A percentile compares a stretch with the other conserved stretches of the same genome.
Evolutionary conservation across 2,797 vertebrate genomes (phyloP).

Genomic region (Anabacerthia variegaticeps): DNA sequence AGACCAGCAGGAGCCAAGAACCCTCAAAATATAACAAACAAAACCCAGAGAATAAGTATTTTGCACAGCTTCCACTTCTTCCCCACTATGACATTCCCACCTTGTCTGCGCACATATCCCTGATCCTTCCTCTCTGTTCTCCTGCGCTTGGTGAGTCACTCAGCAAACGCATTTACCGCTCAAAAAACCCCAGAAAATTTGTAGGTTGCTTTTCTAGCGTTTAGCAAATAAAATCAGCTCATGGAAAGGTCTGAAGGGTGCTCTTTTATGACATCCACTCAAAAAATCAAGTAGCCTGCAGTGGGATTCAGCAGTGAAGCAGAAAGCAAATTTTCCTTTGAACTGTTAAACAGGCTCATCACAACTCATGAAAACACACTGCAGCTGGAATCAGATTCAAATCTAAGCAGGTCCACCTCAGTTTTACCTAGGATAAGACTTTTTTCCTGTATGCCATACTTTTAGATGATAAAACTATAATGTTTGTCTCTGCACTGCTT

Average conservation of each 20-base stretch:
- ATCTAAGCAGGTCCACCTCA: neutral
- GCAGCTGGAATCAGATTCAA: neutral
- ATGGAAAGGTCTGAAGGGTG: neutral
- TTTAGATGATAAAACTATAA: neutral
- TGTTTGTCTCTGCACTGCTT: neutral
- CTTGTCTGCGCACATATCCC: neutral
- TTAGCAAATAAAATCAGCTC: neutral
- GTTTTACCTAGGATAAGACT: neutral
- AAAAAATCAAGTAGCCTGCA: neutral
- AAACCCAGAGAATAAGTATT: neutral
- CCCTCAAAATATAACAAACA: neutral
- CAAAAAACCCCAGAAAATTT: neutral
- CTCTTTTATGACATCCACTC: neutral
- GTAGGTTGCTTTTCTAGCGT: neutral
- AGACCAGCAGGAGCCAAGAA: constrained; percentile 4
- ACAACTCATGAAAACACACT: neutral
- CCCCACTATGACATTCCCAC: neutral
- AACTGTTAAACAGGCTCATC: neutral
- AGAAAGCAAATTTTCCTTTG: neutral
- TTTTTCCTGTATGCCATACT: neutral
- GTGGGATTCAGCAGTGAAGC: neutral
- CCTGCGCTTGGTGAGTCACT: neutral
- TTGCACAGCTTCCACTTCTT: neutral
- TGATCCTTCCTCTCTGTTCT: neutral
- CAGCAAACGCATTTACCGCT: neutral